Evolutionary conservation across 2,888 invertebrate genomes (phyloP).

Genomic region (Drosophila kuntzei): DNA sequence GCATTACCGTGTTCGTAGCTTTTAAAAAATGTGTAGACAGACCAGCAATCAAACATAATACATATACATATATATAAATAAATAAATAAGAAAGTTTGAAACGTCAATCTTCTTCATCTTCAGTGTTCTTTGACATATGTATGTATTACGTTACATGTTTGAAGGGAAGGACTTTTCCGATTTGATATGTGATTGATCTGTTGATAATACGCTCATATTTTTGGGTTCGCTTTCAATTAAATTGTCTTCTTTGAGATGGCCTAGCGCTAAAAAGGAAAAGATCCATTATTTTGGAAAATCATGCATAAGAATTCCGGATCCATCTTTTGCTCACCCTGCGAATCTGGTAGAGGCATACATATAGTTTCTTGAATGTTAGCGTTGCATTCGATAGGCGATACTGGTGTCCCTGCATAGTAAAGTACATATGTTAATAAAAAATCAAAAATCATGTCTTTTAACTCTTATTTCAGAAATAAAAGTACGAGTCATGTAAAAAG

Average conservation of each 20-base stretch:
- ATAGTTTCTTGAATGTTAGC: constrained; percentile 1
- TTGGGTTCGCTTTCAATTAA: constrained; percentile 4
- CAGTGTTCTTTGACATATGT: background rate
- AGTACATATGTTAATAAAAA: background rate
- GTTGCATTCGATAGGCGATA: constrained; percentile 43
- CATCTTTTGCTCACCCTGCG: constrained; percentile 45
- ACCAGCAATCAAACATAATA: background rate
- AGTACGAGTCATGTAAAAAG: background rate
- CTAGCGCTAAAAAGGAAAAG: background rate
- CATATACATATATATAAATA: constrained; percentile 5
- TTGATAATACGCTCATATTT: constrained; percentile 1
- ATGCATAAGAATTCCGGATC: background rate
- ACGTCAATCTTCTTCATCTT: background rate
- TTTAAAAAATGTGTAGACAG: background rate
- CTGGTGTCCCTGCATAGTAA: background rate
- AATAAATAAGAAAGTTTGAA: constrained; percentile 10
- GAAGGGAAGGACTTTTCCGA: background rate
- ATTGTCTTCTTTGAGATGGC: constrained; percentile 1
- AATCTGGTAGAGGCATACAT: constrained; percentile 42
- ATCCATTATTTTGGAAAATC: background rate
- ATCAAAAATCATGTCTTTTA: too few relatives aligned
- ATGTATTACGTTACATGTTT: constrained; percentile 4
- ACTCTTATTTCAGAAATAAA: too few relatives aligned
- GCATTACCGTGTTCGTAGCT: background rate
- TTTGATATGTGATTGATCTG: constrained; percentile 16